phyloP scores from a whole-genome alignment of 2,888 invertebrate species.

The Tiphia femorata region DNA sequence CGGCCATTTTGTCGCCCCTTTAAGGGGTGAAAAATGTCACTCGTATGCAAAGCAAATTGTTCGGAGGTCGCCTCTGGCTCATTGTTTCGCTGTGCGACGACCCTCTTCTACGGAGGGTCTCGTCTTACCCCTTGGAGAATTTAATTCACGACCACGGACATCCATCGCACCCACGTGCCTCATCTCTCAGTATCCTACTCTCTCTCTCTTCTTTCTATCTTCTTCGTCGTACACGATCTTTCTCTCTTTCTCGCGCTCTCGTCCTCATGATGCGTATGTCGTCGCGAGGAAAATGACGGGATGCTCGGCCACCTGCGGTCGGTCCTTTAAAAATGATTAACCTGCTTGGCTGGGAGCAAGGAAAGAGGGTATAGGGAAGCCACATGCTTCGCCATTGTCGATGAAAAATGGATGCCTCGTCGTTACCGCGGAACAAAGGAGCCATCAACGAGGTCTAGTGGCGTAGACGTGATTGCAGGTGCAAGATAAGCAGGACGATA shows the following conservation, averaged over 20 bases:
- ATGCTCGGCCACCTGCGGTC: slow-evolving; percentile 53
- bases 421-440: slow-evolving; percentile 40
- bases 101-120: slow-evolving; percentile 8
- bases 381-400: slow-evolving; percentile 23
- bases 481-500: too few species aligned
- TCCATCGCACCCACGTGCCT: slow-evolving; percentile 27
- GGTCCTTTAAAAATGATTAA: slow-evolving; percentile 64
- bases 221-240: too few species aligned
- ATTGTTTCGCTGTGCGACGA: slow-evolving; percentile 41
- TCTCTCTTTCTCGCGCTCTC: too few species aligned
- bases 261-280: slow-evolving; percentile 31
- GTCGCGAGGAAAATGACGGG: slow-evolving; percentile 30
- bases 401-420: slow-evolving; percentile 59
- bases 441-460: slow-evolving; percentile 52
- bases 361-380: too few species aligned
- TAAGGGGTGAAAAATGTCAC: slow-evolving; percentile 53
- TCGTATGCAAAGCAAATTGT: slow-evolving; percentile 55
- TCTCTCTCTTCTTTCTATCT: too few species aligned
- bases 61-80: slow-evolving; percentile 42
- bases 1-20: slow-evolving; percentile 15
- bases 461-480: too few species aligned
- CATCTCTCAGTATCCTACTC: too few species aligned
- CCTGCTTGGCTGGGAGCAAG: slow-evolving; percentile 40
- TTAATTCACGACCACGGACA: slow-evolving; percentile 43
- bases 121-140: slow-evolving; percentile 31